A percentile compares a stretch with the other conserved stretches of the same genome.
phyloP scores from a whole-genome alignment of 2,113 vertebrate genomes.

The Murina feae region DNA sequence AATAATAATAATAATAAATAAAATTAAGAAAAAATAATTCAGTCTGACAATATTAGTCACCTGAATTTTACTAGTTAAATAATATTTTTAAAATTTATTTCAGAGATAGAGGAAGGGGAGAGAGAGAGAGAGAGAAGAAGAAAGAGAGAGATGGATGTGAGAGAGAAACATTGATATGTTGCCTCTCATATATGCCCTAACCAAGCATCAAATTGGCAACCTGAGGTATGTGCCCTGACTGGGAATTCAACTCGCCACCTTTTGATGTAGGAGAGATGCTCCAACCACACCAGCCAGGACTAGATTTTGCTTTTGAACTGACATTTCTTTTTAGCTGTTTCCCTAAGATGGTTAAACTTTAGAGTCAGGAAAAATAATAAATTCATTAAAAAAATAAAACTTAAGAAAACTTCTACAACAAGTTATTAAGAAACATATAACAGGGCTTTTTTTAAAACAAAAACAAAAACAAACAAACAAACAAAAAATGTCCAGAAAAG shows the following conservation, averaged over 20 bases:
- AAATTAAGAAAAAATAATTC: slow-evolving; percentile 54
- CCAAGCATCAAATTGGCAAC: too few relatives aligned
- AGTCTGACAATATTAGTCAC: slow-evolving; percentile 1
- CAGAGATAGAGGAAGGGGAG: too few relatives aligned
- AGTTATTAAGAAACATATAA: slow-evolving; percentile 66
- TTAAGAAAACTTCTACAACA: slow-evolving; percentile 43
- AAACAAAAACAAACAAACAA: not conserved
- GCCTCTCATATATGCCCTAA: too few relatives aligned
- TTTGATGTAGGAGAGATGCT: too few relatives aligned
- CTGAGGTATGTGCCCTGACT: too few relatives aligned
- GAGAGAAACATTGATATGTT: too few relatives aligned
- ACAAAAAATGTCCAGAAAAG: slow-evolving; percentile 25
- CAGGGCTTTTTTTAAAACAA: not conserved
- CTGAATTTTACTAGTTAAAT: not conserved
- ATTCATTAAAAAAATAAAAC: not conserved
- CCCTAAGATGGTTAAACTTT: not conserved
- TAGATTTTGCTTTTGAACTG: slow-evolving; percentile 41
- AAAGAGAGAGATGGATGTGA: too few relatives aligned
- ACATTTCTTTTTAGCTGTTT: slow-evolving; percentile 21
- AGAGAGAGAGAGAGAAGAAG: too few relatives aligned
- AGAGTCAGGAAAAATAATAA: not conserved
- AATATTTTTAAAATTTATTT: too few relatives aligned
- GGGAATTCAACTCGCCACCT: too few relatives aligned
- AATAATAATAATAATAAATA: not conserved
- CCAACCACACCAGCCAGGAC: too few relatives aligned